Percentiles rank a stretch among this genome's conserved stretches.
These are phyloP conservation scores for Imbricaverruca yamaguchii DNA, from an alignment of 2,888 invertebrate species.

Conservation along the genomic window DNA sequence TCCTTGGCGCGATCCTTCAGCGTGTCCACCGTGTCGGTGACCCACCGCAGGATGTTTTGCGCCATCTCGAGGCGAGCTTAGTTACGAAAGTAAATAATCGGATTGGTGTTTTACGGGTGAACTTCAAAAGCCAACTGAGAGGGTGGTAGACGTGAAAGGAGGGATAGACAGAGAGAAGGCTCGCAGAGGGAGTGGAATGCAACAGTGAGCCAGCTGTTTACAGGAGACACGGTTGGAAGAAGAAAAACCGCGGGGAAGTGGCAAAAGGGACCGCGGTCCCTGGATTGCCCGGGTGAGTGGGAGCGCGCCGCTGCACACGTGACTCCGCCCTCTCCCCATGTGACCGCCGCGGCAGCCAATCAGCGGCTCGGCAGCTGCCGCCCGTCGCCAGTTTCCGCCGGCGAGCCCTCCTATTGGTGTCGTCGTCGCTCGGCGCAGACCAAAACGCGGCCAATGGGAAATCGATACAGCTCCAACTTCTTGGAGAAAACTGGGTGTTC, in stretches of 20 bases:
- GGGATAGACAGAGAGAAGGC: too few species aligned
- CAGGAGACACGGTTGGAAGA: background rate
- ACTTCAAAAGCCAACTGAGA: too few species aligned
- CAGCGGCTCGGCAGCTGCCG: background rate
- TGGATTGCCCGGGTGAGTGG: too few species aligned
- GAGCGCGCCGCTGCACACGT: background rate
- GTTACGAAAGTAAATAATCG: background rate
- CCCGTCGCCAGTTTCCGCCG: background rate
- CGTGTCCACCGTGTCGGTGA: slow-evolving; percentile 19
- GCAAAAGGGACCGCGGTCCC: too few species aligned
- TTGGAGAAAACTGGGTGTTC: background rate
- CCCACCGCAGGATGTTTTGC: slow-evolving; percentile 1
- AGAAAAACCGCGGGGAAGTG: background rate
- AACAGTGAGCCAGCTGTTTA: too few species aligned
- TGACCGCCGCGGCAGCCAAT: background rate
- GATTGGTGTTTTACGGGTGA: background rate
- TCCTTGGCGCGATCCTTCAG: slow-evolving; percentile 13
- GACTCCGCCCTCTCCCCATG: slow-evolving; percentile 20
- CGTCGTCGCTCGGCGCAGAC: too few species aligned
- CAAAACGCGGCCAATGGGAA: slow-evolving; percentile 10
- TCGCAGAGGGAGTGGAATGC: too few species aligned
- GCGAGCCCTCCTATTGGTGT: background rate
- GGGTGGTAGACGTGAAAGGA: too few species aligned
- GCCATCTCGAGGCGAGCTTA: background rate
- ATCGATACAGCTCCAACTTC: background rate